Conservation (phyloP, 2,888 invertebrate genomes). For the Mimumesa dahlbomi region DNA sequence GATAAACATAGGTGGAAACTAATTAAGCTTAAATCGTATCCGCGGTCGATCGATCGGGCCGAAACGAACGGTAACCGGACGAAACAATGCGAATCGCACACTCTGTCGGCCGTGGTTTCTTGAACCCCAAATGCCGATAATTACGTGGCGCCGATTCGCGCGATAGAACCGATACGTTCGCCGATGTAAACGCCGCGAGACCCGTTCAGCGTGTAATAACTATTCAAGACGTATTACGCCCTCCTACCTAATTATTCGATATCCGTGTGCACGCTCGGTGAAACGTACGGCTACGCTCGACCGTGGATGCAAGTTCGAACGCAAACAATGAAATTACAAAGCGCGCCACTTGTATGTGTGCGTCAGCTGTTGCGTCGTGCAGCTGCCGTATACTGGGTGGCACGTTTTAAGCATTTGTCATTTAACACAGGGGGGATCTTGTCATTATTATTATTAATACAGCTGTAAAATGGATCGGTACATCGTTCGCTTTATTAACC, state of each 20-base stretch:
- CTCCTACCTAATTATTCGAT: conserved; percentile 37
- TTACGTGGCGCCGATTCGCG: conserved; percentile 14
- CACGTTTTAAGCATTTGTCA: conserved; percentile 22
- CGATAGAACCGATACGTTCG: background rate
- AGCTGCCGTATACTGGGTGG: conserved; percentile 62
- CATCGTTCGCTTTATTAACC: too few species aligned
- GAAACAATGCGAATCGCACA: conserved; percentile 35
- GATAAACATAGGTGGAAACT: conserved; percentile 28
- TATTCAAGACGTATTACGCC: conserved; percentile 26
- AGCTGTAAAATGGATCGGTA: too few species aligned
- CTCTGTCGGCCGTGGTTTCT: conserved; percentile 16
- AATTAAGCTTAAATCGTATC: conserved; percentile 36
- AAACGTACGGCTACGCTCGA: conserved; percentile 11
- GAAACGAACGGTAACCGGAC: conserved; percentile 28
- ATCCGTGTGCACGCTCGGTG: background rate
- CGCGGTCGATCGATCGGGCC: conserved; percentile 17
- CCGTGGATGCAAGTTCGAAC: conserved; percentile 18
- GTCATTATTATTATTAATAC: too few species aligned
- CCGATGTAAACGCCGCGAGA: conserved; percentile 7
- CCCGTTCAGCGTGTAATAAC: conserved; percentile 26
- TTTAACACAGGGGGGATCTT: background rate
- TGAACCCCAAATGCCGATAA: conserved; percentile 22
- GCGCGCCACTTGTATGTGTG: conserved; percentile 36
- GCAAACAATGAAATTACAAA: conserved; percentile 55
- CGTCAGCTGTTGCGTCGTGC: conserved; percentile 73